Conservation (phyloP, 2,797 vertebrate genomes). For the Sebastes hopkinsi region DNA sequence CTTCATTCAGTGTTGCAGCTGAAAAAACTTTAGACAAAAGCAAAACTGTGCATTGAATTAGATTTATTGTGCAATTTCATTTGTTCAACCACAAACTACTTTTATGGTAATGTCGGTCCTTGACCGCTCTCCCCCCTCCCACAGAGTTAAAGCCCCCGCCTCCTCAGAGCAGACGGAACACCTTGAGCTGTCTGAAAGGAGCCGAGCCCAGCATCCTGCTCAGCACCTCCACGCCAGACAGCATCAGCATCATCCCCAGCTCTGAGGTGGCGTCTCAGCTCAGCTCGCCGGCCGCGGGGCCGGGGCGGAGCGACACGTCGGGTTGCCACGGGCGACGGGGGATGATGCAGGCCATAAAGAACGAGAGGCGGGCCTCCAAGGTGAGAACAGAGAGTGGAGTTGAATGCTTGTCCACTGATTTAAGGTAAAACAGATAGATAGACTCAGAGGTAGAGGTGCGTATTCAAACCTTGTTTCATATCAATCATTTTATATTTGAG, state of each 20-base stretch:
- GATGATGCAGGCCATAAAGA: conserved; percentile 99
- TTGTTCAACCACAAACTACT: neutral
- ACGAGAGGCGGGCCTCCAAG: conserved; percentile 95
- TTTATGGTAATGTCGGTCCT: neutral
- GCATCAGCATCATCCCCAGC: conserved; percentile 87
- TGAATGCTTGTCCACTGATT: neutral
- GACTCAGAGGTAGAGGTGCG: neutral
- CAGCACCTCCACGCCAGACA: conserved; percentile 74
- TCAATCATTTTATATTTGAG: neutral
- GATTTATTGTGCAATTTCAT: neutral
- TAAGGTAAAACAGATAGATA: neutral
- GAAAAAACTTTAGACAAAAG: no score
- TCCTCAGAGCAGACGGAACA: conserved; percentile 82
- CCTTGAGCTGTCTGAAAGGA: conserved; percentile 85
- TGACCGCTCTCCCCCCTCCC: neutral
- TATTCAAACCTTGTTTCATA: no score
- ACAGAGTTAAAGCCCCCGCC: conserved; percentile 67
- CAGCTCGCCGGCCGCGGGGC: conserved; percentile 84
- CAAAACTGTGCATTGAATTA: no score
- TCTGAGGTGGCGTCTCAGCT: conserved; percentile 87
- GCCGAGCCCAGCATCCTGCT: conserved; percentile 60
- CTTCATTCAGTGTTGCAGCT: neutral
- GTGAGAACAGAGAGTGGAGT: conserved; percentile 56
- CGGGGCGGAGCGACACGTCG: conserved; percentile 75
- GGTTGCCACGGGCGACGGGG: conserved; percentile 88